Conservation (phyloP, 2,888 invertebrate species). For the Dasysyrphus albostriatus region DNA sequence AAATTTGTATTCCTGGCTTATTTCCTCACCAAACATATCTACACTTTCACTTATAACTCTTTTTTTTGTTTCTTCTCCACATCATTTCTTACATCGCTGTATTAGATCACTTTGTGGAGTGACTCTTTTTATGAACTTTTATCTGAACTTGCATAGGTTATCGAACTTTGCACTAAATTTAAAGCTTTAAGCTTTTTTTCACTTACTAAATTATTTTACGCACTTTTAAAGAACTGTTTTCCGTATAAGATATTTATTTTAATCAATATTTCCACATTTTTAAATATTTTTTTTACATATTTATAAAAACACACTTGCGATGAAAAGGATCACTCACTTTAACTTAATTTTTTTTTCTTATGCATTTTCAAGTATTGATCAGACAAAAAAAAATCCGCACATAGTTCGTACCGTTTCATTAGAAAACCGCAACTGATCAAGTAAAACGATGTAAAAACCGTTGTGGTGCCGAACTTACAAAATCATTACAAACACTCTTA, state of each 20-base stretch:
- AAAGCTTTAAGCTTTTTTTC: constrained; percentile 1
- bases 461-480: constrained; percentile 55
- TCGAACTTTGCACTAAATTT: not conserved
- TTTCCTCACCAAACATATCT: not conserved
- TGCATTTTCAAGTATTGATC: not conserved
- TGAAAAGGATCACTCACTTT: not conserved
- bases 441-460: constrained; percentile 48
- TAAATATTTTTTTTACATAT: too few species aligned
- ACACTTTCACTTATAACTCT: not conserved
- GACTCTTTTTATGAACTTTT: not conserved
- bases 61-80: not conserved
- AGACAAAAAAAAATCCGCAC: not conserved
- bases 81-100: not conserved
- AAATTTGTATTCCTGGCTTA: not conserved
- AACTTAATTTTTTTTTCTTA: not conserved
- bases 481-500: constrained; percentile 66
- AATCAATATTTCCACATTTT: not conserved
- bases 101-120: not conserved
- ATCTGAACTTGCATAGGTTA: not conserved
- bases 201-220: not conserved
- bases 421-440: constrained; percentile 61
- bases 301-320: not conserved
- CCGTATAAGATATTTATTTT: not conserved
- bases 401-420: constrained; percentile 37
- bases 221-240: not conserved